These are phyloP conservation scores for Nerophis lumbriciformis DNA, from an alignment of 2,113 vertebrate species.

Conservation along the genomic window DNA sequence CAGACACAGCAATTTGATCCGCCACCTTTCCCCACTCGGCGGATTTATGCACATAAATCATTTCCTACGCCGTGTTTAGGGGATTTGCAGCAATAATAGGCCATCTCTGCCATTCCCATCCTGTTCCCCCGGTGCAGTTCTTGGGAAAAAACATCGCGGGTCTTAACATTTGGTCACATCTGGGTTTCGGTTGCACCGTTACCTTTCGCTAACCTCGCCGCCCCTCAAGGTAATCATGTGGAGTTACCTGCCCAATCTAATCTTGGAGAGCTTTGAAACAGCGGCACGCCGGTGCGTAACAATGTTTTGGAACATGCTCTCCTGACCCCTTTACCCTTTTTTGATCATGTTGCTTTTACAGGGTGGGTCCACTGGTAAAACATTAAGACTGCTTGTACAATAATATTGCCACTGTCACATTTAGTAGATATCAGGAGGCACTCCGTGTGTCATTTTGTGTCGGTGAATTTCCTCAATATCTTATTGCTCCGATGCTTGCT, in stretches of 20 bases:
- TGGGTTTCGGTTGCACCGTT: conserved; percentile 60
- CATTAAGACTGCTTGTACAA: conserved; percentile 55
- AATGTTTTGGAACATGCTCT: conserved; percentile 57
- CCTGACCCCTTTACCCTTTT: conserved; percentile 49
- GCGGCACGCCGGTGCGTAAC: conserved; percentile 39
- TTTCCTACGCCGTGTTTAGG: conserved; percentile 73
- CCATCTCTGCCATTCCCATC: conserved; percentile 70
- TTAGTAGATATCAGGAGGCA: conserved; percentile 46
- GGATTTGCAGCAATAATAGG: conserved; percentile 71
- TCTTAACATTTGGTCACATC: conserved; percentile 69
- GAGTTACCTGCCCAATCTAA: conserved; percentile 57
- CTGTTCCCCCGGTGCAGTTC: conserved; percentile 55
- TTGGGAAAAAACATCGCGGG: conserved; percentile 65
- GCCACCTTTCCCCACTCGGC: conserved; percentile 59
- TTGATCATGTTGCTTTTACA: conserved; percentile 68
- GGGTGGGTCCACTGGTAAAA: conserved; percentile 62
- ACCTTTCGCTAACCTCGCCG: conserved; percentile 62
- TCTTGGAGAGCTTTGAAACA: conserved; percentile 53
- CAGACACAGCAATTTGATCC: conserved; percentile 66
- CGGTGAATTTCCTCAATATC: conserved; percentile 41
- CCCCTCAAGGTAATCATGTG: conserved; percentile 59
- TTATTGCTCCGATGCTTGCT: conserved; percentile 7
- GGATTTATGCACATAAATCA: conserved; percentile 73
- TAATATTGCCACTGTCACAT: conserved; percentile 58
- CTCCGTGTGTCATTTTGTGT: conserved; percentile 39